Base-by-base conservation (phyloP, 2,888 invertebrate genomes). In the Eristalis tenax region DNA sequence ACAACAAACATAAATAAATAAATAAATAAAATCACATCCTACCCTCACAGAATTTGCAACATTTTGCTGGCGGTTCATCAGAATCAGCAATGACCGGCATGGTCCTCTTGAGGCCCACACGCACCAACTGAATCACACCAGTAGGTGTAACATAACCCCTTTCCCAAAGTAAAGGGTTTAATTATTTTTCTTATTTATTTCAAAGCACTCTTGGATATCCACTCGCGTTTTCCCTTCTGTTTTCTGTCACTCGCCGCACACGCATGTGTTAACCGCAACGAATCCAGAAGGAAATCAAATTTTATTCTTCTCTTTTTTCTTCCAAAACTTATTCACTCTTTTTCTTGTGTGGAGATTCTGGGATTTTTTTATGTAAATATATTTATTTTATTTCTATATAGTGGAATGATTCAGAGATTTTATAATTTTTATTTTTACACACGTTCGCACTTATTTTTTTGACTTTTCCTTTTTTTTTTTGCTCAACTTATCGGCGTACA, bases 11-110 rank as follows among this genome's bases (percentile, higher is more conserved):
- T 18, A 61, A 38, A 59, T 65, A 64, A 75, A 74, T 28, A 83
- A 82, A 79, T 66, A 43, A 70, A 75, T 89, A 90, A 90, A 83
- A 89, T 89, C 89, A 90, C 90, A 84, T 81, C 81, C 91, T 96
- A 97, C 97, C 97, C 96, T 97, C 97, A 96, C 97, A 97, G 94
- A 96, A 96, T 95, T 96, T 96, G 96, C 97, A 97, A 96, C 97
- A 96, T 94, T 97, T 97, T 94, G 97, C 96, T 95, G 96, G 96
- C 94, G 97, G 96, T 94, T 95, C 95, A 94, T 95, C 95, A 94
- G 93, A 93, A 93, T 94, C 94, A 93, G 94, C 94, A 94, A 94
- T 94, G 93, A 95, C 94, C 94, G 94, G 95, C 95, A 95, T 95
- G 93, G 92, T 94, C 94, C 92, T 90, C 91, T 90, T 90, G 89